Conservation (phyloP, 2,113 vertebrate genomes). For the Camelus bactrianus region DNA sequence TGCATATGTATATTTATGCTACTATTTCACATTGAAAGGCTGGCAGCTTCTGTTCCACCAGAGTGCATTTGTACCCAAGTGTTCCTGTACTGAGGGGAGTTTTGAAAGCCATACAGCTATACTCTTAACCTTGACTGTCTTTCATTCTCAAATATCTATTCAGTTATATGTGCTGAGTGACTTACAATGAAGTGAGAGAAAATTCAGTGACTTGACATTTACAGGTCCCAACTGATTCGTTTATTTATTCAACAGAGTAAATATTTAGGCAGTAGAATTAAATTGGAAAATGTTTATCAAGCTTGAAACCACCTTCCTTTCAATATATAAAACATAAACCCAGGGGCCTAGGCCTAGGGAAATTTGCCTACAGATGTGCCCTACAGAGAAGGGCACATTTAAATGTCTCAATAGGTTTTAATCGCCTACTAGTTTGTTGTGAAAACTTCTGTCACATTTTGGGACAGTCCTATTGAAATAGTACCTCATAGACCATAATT, state of each 20-base stretch:
- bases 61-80: neutral
- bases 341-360: neutral
- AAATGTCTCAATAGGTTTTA: constrained; percentile 7
- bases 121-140: constrained; percentile 74
- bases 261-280: constrained; percentile 81
- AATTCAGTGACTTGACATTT: constrained; percentile 75
- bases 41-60: neutral
- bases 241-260: constrained; percentile 82
- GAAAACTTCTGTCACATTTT: constrained; percentile 32
- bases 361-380: constrained; percentile 30
- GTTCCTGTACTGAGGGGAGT: neutral
- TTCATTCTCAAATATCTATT: constrained; percentile 73
- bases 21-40: neutral
- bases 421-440: constrained; percentile 6
- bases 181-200: constrained; percentile 66
- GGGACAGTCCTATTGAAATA: neutral
- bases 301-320: constrained; percentile 70
- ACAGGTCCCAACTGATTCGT: constrained; percentile 66
- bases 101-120: neutral
- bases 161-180: constrained; percentile 55
- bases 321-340: constrained; percentile 71
- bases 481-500: constrained; percentile 7
- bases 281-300: constrained; percentile 81
- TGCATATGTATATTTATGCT: no score
- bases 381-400: constrained; percentile 63